Percentiles rank a stretch among this genome's conserved stretches.
phyloP scores from a whole-genome alignment of 2,888 invertebrate species.

The Ormyrus thymus region DNA sequence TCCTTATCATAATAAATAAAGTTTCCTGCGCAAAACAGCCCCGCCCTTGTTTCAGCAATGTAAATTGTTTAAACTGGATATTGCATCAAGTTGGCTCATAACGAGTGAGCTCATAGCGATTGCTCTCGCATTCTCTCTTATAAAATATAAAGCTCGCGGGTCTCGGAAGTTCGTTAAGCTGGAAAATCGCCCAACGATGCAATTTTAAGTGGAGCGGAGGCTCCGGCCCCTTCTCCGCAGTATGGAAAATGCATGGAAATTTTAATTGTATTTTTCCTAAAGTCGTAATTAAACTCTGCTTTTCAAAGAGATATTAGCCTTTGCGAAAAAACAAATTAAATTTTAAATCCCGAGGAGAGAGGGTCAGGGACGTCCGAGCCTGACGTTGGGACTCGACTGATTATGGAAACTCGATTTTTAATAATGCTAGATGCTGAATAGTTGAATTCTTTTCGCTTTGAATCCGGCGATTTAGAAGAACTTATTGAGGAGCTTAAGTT shows the following conservation, averaged over 20 bases:
- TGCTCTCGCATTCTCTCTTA: neutral
- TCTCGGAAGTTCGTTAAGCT: constrained; percentile 38
- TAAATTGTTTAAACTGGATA: neutral
- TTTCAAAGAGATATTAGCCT: constrained; percentile 26
- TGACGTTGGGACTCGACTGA: no score
- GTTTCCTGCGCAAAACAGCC: no score
- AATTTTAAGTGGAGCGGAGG: constrained; percentile 31
- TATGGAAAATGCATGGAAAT: constrained; percentile 25
- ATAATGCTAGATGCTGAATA: no score
- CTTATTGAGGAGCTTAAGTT: no score
- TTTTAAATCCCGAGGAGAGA: neutral
- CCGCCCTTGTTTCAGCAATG: no score
- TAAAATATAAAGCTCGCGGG: constrained; percentile 12
- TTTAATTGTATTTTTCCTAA: constrained; percentile 34
- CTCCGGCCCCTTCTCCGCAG: neutral
- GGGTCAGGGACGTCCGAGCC: no score
- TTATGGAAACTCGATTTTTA: no score
- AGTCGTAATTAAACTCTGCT: constrained; percentile 25
- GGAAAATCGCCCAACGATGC: constrained; percentile 38
- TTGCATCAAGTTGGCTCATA: neutral
- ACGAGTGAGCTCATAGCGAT: neutral
- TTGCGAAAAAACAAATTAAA: constrained; percentile 19
- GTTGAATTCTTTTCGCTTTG: no score
- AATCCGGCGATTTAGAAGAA: no score
- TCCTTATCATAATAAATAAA: no score